These are phyloP conservation scores for Anastatus disparis DNA, from an alignment of 1,140 invertebrate species.

Conservation along the genomic window DNA sequence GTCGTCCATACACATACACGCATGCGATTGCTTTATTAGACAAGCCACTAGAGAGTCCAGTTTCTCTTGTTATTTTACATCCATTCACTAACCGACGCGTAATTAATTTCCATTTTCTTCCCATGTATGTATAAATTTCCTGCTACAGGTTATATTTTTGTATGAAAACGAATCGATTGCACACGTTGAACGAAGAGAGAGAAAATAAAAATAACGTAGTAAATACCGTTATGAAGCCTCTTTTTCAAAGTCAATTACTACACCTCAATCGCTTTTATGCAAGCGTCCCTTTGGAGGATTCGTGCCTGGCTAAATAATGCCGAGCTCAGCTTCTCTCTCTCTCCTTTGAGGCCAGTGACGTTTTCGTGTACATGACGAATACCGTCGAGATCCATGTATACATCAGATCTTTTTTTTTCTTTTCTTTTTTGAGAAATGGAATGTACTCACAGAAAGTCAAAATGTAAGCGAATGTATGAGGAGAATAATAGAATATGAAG, in stretches of 20 bases:
- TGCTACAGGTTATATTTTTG: background rate
- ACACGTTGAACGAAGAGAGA: background rate
- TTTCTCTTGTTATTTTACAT: too few relatives aligned
- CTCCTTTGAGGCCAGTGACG: too few relatives aligned
- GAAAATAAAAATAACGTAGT: background rate
- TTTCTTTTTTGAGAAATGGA: too few relatives aligned
- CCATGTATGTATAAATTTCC: background rate
- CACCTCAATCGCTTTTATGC: conserved; percentile 6
- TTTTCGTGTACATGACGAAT: conserved; percentile 1
- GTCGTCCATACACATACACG: too few relatives aligned
- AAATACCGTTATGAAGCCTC: conserved; percentile 7
- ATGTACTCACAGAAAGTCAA: too few relatives aligned
- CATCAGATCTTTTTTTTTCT: too few relatives aligned
- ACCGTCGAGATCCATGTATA: too few relatives aligned
- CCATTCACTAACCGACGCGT: background rate
- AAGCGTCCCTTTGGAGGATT: background rate
- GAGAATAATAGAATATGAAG: too few relatives aligned
- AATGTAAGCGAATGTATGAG: too few relatives aligned
- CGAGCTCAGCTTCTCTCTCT: too few relatives aligned
- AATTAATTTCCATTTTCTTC: conserved; percentile 9
- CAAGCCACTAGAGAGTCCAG: too few relatives aligned
- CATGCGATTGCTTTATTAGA: background rate
- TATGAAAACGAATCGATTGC: background rate
- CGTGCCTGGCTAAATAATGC: background rate
- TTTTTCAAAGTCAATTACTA: conserved; percentile 21